phyloP scores from a whole-genome alignment of 2,113 vertebrate species.

The Strix uralensis region DNA sequence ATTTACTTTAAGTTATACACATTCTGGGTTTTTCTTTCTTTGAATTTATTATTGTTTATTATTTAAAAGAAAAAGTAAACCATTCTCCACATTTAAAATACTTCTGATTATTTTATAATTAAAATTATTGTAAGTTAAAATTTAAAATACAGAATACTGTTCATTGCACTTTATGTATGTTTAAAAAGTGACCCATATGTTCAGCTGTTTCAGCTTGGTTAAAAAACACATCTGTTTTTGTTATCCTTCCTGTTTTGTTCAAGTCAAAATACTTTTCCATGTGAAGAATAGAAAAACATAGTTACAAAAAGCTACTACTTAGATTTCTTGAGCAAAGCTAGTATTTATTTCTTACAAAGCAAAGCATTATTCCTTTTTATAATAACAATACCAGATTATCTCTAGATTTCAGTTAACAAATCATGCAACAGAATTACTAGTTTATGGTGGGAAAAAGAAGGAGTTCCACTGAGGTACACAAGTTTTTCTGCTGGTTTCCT shows the following conservation, averaged over 20 bases:
- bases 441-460: not conserved
- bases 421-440: not conserved
- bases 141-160: not conserved
- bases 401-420: not conserved
- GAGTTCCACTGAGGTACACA: not conserved
- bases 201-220: not conserved
- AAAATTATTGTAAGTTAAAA: not conserved
- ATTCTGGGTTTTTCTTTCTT: not conserved
- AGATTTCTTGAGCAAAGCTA: not conserved
- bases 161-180: not conserved
- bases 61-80: not conserved
- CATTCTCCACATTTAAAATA: not conserved
- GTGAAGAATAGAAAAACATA: not conserved
- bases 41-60: not conserved
- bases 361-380: not conserved
- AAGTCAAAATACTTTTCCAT: not conserved
- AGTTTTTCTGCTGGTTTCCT: not conserved
- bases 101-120: not conserved
- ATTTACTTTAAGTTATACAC: not conserved
- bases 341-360: not conserved
- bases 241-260: slow-evolving; percentile 11
- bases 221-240: slow-evolving; percentile 16
- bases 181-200: not conserved
- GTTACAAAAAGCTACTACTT: not conserved
- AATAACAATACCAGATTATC: not conserved